Conservation (phyloP, 1,140 invertebrate genomes). For the Probaryconus sp. region DNA sequence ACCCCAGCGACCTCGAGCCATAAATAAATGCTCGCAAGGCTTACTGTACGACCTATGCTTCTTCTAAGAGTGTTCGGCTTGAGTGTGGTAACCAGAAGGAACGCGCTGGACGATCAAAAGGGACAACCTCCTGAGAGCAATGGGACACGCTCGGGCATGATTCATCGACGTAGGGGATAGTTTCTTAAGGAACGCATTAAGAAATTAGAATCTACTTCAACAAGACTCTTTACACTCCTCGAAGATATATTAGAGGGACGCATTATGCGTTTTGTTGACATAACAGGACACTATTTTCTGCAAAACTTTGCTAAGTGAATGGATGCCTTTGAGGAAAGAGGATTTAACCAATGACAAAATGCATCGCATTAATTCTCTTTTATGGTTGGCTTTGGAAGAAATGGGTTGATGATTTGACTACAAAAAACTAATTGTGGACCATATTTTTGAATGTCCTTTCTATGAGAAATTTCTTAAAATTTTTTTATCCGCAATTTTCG, state of each 20-base stretch:
- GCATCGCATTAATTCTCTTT: no score
- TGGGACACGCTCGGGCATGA: slow-evolving; percentile 68
- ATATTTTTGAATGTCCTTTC: no score
- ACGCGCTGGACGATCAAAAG: slow-evolving; percentile 73
- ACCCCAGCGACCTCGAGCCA: slow-evolving; percentile 72
- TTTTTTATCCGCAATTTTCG: no score
- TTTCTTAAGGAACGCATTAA: slow-evolving; percentile 54
- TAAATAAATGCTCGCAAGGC: slow-evolving; percentile 76
- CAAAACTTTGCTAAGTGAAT: no score
- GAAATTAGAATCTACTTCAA: slow-evolving; percentile 55
- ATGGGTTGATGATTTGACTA: no score
- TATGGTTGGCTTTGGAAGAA: no score
- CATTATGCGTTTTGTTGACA: slow-evolving; percentile 36
- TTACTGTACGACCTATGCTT: slow-evolving; percentile 68
- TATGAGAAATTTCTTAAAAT: no score
- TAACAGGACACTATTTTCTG: slow-evolving; percentile 33
- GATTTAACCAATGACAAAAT: no score
- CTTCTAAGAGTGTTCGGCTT: slow-evolving; percentile 60
- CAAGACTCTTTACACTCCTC: slow-evolving; percentile 43
- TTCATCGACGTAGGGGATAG: slow-evolving; percentile 65
- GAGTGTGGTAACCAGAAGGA: slow-evolving; percentile 72
- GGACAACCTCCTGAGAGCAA: slow-evolving; percentile 72
- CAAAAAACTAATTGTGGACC: no score
- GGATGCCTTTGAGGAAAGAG: no score
- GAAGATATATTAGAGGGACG: slow-evolving; percentile 28